Evolutionary conservation across 2,113 vertebrate genomes (phyloP).

Genomic region (Apeltes quadracus): DNA sequence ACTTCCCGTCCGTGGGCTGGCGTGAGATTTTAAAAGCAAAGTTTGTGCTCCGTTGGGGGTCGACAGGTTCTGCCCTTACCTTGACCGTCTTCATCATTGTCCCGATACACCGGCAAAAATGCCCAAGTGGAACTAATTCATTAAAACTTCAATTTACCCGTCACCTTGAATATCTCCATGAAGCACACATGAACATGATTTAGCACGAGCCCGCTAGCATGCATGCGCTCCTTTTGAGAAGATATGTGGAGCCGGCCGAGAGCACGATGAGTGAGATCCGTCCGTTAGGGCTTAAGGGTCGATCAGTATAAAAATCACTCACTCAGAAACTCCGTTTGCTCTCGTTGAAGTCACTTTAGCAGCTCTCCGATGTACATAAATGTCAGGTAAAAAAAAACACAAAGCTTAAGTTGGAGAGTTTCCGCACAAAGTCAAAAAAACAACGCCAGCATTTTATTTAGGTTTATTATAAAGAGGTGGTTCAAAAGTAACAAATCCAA

Average conservation of each 20-base stretch:
- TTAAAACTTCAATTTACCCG: conserved; percentile 52
- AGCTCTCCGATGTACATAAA: neutral
- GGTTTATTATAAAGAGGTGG: no score
- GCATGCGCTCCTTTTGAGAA: conserved; percentile 26
- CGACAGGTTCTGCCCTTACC: conserved; percentile 4
- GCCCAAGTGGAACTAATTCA: conserved; percentile 35
- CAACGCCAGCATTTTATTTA: no score
- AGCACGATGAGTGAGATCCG: conserved; percentile 30
- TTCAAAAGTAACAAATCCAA: no score
- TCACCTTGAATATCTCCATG: conserved; percentile 52
- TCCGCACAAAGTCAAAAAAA: no score
- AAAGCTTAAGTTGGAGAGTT: no score
- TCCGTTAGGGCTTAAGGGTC: conserved; percentile 26
- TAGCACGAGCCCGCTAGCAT: conserved; percentile 29
- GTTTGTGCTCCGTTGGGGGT: conserved; percentile 1
- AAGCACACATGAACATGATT: conserved; percentile 43
- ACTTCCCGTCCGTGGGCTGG: neutral
- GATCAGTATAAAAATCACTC: conserved; percentile 16
- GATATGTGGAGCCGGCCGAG: conserved; percentile 37
- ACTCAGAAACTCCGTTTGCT: conserved; percentile 12
- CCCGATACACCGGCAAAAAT: conserved; percentile 17
- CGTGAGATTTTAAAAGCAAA: conserved; percentile 29
- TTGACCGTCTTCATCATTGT: conserved; percentile 26
- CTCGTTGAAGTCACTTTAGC: neutral
- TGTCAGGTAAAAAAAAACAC: no score